phyloP scores from a whole-genome alignment of 2,113 vertebrate species.

The Himantopus leucocephalus region DNA sequence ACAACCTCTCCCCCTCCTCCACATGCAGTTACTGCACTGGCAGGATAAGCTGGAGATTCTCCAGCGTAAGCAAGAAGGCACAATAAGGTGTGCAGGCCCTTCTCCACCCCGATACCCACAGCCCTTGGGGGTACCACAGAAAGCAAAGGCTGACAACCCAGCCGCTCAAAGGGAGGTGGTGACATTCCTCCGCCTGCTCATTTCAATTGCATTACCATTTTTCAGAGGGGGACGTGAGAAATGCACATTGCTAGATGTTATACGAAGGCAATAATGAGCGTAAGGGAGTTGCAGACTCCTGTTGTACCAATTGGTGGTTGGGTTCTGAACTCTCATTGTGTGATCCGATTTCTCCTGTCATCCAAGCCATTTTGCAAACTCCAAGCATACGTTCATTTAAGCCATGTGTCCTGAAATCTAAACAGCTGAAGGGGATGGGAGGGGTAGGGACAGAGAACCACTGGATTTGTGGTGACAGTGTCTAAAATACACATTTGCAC shows the following conservation, averaged over 20 bases:
- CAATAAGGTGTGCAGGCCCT: conserved; percentile 36
- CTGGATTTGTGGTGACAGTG: conserved; percentile 43
- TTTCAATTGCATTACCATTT: background rate
- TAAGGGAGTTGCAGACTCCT: background rate
- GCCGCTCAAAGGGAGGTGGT: background rate
- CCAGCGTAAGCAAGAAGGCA: conserved; percentile 55
- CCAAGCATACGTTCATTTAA: conserved; percentile 26
- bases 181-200: background rate
- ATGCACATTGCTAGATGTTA: background rate
- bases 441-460: conserved; percentile 5
- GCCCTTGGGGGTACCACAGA: background rate
- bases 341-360: conserved; percentile 48
- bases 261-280: background rate
- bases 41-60: conserved; percentile 67
- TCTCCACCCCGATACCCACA: conserved; percentile 1
- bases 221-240: background rate
- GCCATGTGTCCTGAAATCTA: conserved; percentile 47
- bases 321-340: conserved; percentile 53
- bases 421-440: conserved; percentile 36
- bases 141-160: background rate
- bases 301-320: conserved; percentile 42
- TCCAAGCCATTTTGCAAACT: conserved; percentile 23
- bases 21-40: conserved; percentile 50
- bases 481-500: conserved; percentile 42
- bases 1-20: conserved; percentile 55